Evolutionary conservation across 2,113 vertebrate genomes (phyloP), one percentile per base, ranked within the genome.

Genomic region (Centrocercus urophasianus): DNA sequence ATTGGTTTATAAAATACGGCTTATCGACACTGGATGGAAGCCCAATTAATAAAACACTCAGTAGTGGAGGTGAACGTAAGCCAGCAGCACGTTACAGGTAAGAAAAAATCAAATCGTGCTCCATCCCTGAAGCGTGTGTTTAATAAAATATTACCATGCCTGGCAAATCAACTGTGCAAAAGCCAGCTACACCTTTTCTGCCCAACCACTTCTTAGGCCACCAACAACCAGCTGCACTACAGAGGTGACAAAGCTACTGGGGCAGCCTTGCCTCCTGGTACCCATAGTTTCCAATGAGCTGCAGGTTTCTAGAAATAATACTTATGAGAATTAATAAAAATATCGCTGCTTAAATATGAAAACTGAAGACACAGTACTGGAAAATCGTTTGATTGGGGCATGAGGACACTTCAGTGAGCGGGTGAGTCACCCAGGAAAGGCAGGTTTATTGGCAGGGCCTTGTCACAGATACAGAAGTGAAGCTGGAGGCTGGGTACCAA

Each of bases 241-340:
- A 90, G 72, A 88, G 81, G 24, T 38, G 66, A 73, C 21, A 65
- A 17, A 91, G 34, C 82, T 1, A 65, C 24, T 79, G 34, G 30
- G 45, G 76, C 63, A 93, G 73, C 73, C 69, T 84, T 93, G 52
- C 63, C 11, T 77, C 60, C 90, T 86, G n/a, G 95, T 95, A 95
- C 82, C 90, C 92, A 94, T 94, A 95, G 92, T 75, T 95, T 95
- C 96, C 89, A 91, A 91, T 38, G n/a, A 95, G 93, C 61, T 30
- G 76, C 57, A 54, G 9, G 81, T 88, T 91, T 88, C 91, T 93
- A 89, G 87, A 95, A 96, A 80, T 82, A 93, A 82, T 93, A 88
- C 67, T 88, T 96, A 86, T 2, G 27, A 93, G 57, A 91, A 83
- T 8, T 47, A 95, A 94, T 81, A 86, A 93, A 93, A 95, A 95